These are phyloP conservation scores for Ramphastos sulfuratus DNA, from an alignment of 2,113 vertebrate species.

Conservation along the genomic window DNA sequence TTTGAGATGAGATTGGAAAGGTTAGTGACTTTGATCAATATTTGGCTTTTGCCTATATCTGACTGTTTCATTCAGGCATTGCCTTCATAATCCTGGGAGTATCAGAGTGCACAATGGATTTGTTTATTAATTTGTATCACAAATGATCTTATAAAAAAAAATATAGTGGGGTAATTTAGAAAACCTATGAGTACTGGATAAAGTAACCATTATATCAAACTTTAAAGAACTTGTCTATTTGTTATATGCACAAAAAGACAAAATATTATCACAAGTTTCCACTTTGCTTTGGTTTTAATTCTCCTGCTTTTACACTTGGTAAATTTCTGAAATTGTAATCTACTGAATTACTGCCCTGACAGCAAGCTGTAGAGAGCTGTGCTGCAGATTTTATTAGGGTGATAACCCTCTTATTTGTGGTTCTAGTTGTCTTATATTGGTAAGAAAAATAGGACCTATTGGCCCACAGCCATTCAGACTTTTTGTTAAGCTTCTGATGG, in stretches of 20 bases:
- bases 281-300: neutral
- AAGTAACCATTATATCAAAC: neutral
- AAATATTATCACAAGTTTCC: neutral
- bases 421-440: neutral
- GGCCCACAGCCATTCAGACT: neutral
- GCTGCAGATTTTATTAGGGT: neutral
- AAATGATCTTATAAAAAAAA: neutral
- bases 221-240: neutral
- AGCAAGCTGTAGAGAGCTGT: neutral
- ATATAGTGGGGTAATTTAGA: neutral
- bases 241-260: neutral
- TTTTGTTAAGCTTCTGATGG: neutral
- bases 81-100: neutral
- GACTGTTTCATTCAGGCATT: neutral
- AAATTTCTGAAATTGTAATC: neutral
- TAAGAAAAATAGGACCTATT: neutral
- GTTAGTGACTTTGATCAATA: neutral
- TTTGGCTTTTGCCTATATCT: rapidly evolving
- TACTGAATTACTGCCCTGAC: neutral
- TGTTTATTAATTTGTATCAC: neutral
- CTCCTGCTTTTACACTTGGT: neutral
- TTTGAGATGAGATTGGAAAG: neutral
- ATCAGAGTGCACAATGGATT: neutral
- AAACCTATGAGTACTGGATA: neutral
- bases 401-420: neutral